Evolutionary conservation across 1,140 invertebrate species (phyloP).

Genomic region (Euschistus heros): DNA sequence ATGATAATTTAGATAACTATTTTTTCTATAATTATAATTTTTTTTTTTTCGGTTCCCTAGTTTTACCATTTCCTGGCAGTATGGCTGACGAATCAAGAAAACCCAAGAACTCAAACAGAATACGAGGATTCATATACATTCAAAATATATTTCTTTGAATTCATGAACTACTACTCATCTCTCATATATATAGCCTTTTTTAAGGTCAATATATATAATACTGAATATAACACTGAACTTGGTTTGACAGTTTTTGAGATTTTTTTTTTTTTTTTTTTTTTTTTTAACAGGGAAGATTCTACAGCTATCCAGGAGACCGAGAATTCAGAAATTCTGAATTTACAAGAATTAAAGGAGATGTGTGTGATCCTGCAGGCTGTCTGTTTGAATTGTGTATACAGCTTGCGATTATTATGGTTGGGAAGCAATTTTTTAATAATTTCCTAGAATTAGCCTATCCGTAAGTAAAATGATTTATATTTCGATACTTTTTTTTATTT

Average conservation of each 20-base stretch:
- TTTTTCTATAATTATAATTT: no score
- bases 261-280: no score
- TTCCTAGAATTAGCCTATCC: constrained; percentile 82
- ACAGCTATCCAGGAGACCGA: constrained; percentile 72
- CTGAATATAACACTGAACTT: not conserved
- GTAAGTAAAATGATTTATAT: constrained; percentile 42
- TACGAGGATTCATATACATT: constrained; percentile 94
- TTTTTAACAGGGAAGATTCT: constrained; percentile 62
- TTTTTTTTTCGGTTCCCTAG: constrained; percentile 37
- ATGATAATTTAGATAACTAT: no score
- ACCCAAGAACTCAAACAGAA: constrained; percentile 84
- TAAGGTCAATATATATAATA: constrained; percentile 60
- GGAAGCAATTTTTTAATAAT: constrained; percentile 89
- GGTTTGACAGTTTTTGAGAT: not conserved
- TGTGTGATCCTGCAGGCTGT: constrained; percentile 89
- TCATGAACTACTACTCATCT: constrained; percentile 93
- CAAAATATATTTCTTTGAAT: constrained; percentile 96
- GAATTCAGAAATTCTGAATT: constrained; percentile 57
- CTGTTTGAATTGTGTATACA: constrained; percentile 89
- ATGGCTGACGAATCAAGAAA: constrained; percentile 73
- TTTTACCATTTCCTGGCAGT: constrained; percentile 69
- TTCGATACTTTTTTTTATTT: not conserved
- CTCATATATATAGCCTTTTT: constrained; percentile 96
- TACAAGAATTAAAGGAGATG: constrained; percentile 65
- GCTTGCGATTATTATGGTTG: constrained; percentile 91